Evolutionary conservation across 1,140 invertebrate species (phyloP), one percentile per base, ranked within the genome.

Genomic region (Diprion similis): DNA sequence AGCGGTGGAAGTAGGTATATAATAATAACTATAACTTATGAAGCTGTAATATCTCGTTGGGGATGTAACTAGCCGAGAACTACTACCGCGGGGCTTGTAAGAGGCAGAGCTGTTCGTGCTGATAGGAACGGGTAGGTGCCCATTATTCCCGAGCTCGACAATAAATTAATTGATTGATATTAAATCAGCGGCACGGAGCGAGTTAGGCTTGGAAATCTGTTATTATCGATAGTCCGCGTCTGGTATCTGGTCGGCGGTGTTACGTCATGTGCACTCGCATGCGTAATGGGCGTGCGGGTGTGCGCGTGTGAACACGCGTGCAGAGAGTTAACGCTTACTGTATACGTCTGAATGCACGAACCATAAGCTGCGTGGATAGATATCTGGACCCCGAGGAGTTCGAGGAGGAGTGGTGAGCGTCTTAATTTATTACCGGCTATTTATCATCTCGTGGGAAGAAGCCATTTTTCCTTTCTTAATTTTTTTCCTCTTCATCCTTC

Each of bases 381-480:
- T 59, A 59, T 59, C 51, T 59, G 11, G 51, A 37, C 24, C 51
- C 51, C n/a, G 51, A 59, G 51, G 51, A 59, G 51, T 9, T 15
- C 11, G 2, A 37, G 24, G 11, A 59, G 51, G 51, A 59, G 51
- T 13, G n/a, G 51, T 59, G 51, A 59, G n/a, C 51, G 51, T 59
- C 51, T 59, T 59, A 59, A 59, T 59, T 59, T 59, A 59, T 59
- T 59, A 59, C 51, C 51, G n/a, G 11, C 51, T 13, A 59, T 59
- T 15, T 17, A 59, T 59, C 51, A 59, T 59, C 51, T 59, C 51
- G 51, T 59, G 51, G 51, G 51, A 59, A 59, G 6, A 71, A 71
- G 73, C 73, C 19, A 59, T 73, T 75, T 75, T 75, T 77, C 71
- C 37, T 65, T 48, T 17, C 10, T 65, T 15, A 15, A 18, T 2